These are phyloP conservation scores for Chelonoidis abingdonii DNA, from an alignment of 2,113 vertebrate species.

Conservation along the genomic window DNA sequence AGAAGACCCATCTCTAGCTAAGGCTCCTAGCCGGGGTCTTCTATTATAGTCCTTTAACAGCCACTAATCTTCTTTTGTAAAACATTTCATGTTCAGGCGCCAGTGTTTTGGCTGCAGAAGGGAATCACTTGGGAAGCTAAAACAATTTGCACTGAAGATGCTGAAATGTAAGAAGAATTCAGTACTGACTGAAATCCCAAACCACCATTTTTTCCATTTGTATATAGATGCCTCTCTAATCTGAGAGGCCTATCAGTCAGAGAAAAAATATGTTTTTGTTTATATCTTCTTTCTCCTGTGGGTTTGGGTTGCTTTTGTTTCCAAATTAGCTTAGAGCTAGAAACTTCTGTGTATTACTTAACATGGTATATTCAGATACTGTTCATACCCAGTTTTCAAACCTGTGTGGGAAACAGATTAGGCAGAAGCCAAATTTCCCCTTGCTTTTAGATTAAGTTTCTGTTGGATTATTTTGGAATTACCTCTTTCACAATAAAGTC, in stretches of 20 bases:
- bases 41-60: background rate
- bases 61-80: background rate
- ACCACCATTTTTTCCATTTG: background rate
- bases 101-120: background rate
- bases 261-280: background rate
- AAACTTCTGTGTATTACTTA: background rate
- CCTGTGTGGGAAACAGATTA: background rate
- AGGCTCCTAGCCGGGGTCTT: background rate
- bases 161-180: background rate
- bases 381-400: background rate
- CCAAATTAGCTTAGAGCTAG: background rate
- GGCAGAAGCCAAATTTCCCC: background rate
- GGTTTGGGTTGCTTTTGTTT: background rate
- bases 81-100: background rate
- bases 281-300: conserved; percentile 2
- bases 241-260: background rate
- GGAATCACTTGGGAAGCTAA: background rate
- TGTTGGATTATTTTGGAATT: background rate
- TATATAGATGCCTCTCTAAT: background rate
- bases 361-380: background rate
- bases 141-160: background rate
- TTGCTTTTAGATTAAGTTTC: background rate
- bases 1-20: background rate
- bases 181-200: background rate
- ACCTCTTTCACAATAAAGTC: background rate